Evolutionary conservation across 2,797 vertebrate genomes (phyloP).

Genomic region (Gouania willdenowi): DNA sequence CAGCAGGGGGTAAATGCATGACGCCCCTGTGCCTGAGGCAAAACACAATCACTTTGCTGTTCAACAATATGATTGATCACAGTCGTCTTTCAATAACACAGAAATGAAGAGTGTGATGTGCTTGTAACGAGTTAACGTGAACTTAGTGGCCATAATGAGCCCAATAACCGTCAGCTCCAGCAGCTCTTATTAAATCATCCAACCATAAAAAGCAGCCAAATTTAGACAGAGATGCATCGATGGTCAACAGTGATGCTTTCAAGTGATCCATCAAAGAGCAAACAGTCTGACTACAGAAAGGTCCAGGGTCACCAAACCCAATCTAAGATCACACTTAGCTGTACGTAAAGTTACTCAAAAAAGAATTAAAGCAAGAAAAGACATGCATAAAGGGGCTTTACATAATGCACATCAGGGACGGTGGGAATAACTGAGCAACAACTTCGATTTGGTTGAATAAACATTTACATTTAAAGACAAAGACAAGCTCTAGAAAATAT

Average conservation of each 20-base stretch:
- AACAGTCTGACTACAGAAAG: slow-evolving; percentile 36
- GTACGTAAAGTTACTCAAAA: background rate
- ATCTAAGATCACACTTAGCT: slow-evolving; percentile 13
- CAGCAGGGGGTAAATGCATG: slow-evolving; percentile 95
- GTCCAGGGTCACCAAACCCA: slow-evolving; percentile 33
- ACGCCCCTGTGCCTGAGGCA: slow-evolving; percentile 89
- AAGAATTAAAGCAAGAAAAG: slow-evolving; percentile 18
- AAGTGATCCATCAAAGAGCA: slow-evolving; percentile 54
- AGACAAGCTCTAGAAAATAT: no score
- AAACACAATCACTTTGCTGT: slow-evolving; percentile 3
- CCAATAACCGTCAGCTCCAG: slow-evolving; percentile 21
- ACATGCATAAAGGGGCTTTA: slow-evolving; percentile 19
- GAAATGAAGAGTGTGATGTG: slow-evolving; percentile 1
- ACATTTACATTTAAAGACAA: no score
- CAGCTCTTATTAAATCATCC: slow-evolving; percentile 49
- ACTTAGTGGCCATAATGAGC: slow-evolving; percentile 27
- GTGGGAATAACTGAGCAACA: slow-evolving; percentile 12
- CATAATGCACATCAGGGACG: slow-evolving; percentile 11
- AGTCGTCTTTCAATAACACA: slow-evolving; percentile 5
- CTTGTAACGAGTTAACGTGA: slow-evolving; percentile 7
- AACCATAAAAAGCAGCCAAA: slow-evolving; percentile 21
- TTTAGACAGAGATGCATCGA: slow-evolving; percentile 6
- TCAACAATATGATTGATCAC: slow-evolving; percentile 11
- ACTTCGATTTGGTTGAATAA: no score
- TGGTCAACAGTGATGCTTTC: slow-evolving; percentile 14